Percentiles rank a stretch among this genome's conserved stretches.
Conservation (phyloP, 2,113 vertebrate genomes). For the Neodontobutis hainanensis region DNA sequence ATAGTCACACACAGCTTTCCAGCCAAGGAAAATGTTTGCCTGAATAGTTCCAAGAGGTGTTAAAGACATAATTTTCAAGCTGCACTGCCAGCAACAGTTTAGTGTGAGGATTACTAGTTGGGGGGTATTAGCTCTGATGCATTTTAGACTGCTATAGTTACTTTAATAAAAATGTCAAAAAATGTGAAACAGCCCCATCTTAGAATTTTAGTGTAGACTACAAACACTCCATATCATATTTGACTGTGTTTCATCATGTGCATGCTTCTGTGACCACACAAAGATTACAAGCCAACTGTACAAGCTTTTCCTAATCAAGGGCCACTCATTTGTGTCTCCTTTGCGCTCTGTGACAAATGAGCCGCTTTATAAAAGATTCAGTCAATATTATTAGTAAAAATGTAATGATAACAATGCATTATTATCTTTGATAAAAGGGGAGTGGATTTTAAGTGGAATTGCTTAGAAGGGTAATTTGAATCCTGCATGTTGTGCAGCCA, state of each 20-base stretch:
- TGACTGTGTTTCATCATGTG: conserved; percentile 44
- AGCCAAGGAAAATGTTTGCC: conserved; percentile 77
- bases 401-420: conserved; percentile 52
- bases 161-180: conserved; percentile 72
- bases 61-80: conserved; percentile 56
- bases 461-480: conserved; percentile 69
- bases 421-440: conserved; percentile 55
- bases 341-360: conserved; percentile 55
- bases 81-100: conserved; percentile 65
- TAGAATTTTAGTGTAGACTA: conserved; percentile 36
- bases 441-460: conserved; percentile 64
- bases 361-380: conserved; percentile 59
- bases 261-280: conserved; percentile 64
- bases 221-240: conserved; percentile 56
- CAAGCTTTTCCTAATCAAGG: conserved; percentile 56
- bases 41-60: conserved; percentile 68
- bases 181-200: conserved; percentile 58
- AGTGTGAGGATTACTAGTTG: conserved; percentile 60
- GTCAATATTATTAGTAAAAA: conserved; percentile 49
- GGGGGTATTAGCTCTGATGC: conserved; percentile 71
- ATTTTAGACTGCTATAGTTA: conserved; percentile 75
- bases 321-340: conserved; percentile 47
- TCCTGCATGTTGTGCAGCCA: conserved; percentile 76
- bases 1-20: conserved; percentile 24
- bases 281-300: conserved; percentile 47